These are phyloP conservation scores for Lasioglossum calceatum DNA, from an alignment of 2,888 invertebrate species.

Conservation along the genomic window DNA sequence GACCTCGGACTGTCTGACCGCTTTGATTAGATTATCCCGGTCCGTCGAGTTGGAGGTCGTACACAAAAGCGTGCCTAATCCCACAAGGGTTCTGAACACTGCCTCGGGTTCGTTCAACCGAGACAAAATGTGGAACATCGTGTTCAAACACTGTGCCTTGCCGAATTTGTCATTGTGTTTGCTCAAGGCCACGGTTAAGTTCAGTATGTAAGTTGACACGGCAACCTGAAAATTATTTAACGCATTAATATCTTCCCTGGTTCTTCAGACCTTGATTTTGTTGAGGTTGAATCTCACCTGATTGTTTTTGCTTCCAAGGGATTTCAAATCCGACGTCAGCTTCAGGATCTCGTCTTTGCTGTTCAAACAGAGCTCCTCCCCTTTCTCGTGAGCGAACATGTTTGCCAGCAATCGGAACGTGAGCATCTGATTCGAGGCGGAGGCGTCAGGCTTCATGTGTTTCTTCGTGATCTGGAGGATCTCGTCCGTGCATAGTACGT, in stretches of 20 bases:
- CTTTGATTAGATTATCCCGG: slow-evolving; percentile 73
- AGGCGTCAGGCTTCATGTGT: slow-evolving; percentile 83
- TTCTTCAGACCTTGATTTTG: not conserved
- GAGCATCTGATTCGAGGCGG: slow-evolving; percentile 91
- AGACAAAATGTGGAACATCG: slow-evolving; percentile 86
- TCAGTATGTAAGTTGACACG: slow-evolving; percentile 89
- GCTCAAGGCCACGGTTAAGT: slow-evolving; percentile 88
- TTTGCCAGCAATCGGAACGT: slow-evolving; percentile 92
- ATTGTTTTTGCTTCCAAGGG: slow-evolving; percentile 87
- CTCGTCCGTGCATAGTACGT: slow-evolving; percentile 84
- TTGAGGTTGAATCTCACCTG: slow-evolving; percentile 85
- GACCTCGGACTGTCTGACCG: slow-evolving; percentile 75
- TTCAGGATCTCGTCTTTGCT: slow-evolving; percentile 86
- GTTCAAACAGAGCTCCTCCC: slow-evolving; percentile 87
- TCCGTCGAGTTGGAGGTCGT: slow-evolving; percentile 83
- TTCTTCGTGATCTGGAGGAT: slow-evolving; percentile 83
- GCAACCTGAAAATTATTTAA: slow-evolving; percentile 87
- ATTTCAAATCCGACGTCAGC: slow-evolving; percentile 85
- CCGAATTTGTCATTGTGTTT: slow-evolving; percentile 86
- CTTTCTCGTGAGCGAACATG: slow-evolving; percentile 89
- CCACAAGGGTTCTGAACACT: slow-evolving; percentile 90
- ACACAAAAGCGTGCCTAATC: slow-evolving; percentile 90
- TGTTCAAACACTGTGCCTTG: slow-evolving; percentile 85
- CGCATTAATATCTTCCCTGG: not conserved
- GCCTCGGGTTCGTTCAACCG: slow-evolving; percentile 90